Evolutionary conservation across 2,888 invertebrate species (phyloP).

Genomic region (Hirtodrosophila alboralis): DNA sequence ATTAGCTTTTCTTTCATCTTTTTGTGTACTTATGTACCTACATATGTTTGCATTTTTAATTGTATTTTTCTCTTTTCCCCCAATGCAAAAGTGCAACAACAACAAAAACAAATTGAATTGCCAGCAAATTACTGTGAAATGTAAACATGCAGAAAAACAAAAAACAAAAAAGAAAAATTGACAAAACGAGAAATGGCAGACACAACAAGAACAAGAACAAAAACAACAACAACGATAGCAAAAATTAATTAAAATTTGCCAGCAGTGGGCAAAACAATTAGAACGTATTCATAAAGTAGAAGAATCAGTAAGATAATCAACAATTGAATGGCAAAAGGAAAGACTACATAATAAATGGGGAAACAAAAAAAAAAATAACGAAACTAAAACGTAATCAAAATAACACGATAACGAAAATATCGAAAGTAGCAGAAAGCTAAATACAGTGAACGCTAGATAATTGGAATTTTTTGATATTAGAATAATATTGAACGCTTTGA

Average conservation of each 20-base stretch:
- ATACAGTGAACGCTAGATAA: no score
- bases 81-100: slow-evolving; percentile 16
- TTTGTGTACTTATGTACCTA: no score
- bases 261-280: slow-evolving; percentile 45
- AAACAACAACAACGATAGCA: slow-evolving; percentile 4
- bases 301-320: neutral
- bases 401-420: no score
- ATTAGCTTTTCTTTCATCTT: slow-evolving; percentile 13
- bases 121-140: slow-evolving; percentile 44
- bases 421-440: neutral
- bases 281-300: slow-evolving; percentile 22
- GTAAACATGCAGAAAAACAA: slow-evolving; percentile 43
- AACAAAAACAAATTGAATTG: slow-evolving; percentile 29
- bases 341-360: no score
- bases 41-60: slow-evolving; percentile 3
- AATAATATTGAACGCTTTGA: no score
- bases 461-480: no score
- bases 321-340: neutral
- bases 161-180: slow-evolving; percentile 29
- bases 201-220: slow-evolving; percentile 14
- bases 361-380: neutral
- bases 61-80: slow-evolving; percentile 25
- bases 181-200: slow-evolving; percentile 23
- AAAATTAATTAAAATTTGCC: slow-evolving; percentile 50
- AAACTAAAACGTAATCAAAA: no score